phyloP scores from a whole-genome alignment of 2,113 vertebrate genomes.

The Camelus dromedarius region DNA sequence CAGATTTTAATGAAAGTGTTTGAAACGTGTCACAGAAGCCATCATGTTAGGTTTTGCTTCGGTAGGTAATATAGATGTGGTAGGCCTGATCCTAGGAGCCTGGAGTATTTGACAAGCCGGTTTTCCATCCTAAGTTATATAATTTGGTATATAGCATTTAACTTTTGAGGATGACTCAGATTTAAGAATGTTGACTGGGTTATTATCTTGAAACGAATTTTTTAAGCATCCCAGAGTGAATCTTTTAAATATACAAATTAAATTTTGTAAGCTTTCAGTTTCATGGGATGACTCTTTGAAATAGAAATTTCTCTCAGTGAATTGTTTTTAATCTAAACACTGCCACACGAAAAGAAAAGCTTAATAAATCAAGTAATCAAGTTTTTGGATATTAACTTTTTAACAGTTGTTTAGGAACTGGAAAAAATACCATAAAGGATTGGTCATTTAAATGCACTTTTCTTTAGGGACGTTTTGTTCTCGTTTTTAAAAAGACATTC shows the following conservation, averaged over 20 bases:
- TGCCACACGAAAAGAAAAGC: not conserved
- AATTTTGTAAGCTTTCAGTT: conserved; percentile 33
- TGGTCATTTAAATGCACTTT: conserved; percentile 35
- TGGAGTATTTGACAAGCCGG: not conserved
- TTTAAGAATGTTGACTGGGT: not conserved
- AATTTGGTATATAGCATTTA: not conserved
- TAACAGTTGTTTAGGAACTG: not conserved
- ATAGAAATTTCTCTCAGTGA: conserved; percentile 46
- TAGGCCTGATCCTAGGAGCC: not conserved
- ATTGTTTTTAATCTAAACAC: conserved; percentile 43
- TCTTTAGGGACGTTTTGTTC: not conserved
- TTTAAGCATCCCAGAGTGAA: not conserved
- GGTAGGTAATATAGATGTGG: not conserved
- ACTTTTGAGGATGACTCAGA: not conserved
- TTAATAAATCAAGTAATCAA: not conserved
- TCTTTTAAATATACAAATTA: conserved; percentile 19
- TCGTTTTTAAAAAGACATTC: conserved; percentile 20
- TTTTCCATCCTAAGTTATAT: not conserved
- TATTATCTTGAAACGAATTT: conserved; percentile 21
- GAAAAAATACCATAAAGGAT: not conserved
- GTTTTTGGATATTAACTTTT: not conserved
- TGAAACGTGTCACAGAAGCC: not conserved
- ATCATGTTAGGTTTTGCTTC: conserved; percentile 15
- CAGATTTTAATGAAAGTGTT: conserved; percentile 12
- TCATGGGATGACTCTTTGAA: conserved; percentile 51